Evolutionary conservation across 2,113 vertebrate genomes (phyloP).

Genomic region (Catagonus wagneri): DNA sequence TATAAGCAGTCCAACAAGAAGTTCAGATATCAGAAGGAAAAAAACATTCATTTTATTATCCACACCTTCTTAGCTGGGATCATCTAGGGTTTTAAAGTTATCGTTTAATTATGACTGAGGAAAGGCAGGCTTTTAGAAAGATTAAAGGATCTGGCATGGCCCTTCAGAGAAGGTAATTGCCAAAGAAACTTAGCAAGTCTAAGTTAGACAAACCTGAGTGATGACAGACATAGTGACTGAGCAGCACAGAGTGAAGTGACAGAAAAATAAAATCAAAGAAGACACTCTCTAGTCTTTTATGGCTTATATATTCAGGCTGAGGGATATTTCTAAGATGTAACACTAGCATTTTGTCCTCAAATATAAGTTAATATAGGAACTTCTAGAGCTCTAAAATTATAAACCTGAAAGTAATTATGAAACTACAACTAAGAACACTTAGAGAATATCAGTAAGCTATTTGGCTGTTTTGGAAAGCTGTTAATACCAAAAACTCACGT

Average conservation of each 20-base stretch:
- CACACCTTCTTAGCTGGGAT: constrained; percentile 20
- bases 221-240: not conserved
- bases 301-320: not conserved
- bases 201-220: constrained; percentile 25
- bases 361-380: not conserved
- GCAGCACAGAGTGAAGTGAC: not conserved
- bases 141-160: constrained; percentile 42
- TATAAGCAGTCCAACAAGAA: constrained; percentile 30
- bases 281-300: not conserved
- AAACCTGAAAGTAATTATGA: not conserved
- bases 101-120: constrained; percentile 67
- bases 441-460: not conserved
- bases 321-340: not conserved
- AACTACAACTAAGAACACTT: not conserved
- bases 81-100: constrained; percentile 57
- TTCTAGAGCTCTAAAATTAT: not conserved
- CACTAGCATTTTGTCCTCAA: not conserved
- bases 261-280: not conserved
- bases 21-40: constrained; percentile 22
- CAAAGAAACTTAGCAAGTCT: not conserved
- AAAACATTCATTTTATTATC: constrained; percentile 45
- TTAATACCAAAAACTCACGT: not conserved
- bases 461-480: not conserved
- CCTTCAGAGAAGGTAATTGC: constrained; percentile 44
- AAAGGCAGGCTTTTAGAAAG: constrained; percentile 35